phyloP scores from a whole-genome alignment of 2,113 vertebrate species.

The Pardalotus punctatus region DNA sequence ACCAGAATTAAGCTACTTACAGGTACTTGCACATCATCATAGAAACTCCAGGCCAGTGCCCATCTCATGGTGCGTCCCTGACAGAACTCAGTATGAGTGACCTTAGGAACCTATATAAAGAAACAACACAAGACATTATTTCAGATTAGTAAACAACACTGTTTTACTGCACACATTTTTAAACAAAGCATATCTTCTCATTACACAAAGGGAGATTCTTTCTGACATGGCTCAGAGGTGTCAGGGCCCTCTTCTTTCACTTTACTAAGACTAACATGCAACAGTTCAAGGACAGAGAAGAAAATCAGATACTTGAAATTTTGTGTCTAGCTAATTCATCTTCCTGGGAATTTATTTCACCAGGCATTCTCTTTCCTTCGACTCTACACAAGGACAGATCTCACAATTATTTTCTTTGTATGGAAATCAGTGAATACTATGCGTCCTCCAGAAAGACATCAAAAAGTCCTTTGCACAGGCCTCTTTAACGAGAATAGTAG shows the following conservation, averaged over 20 bases:
- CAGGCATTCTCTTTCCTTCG: neutral
- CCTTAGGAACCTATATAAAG: constrained; percentile 86
- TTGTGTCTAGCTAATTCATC: neutral
- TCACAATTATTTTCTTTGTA: neutral
- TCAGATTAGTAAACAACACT: neutral
- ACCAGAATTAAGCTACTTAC: constrained; percentile 75
- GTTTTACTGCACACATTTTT: neutral
- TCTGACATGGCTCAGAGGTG: neutral
- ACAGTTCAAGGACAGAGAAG: neutral
- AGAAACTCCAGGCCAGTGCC: constrained; percentile 98
- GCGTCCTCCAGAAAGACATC: neutral
- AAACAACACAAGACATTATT: neutral
- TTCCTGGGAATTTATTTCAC: neutral
- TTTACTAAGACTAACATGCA: neutral
- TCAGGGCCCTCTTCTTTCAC: neutral
- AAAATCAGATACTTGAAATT: neutral
- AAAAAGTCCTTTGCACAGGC: neutral
- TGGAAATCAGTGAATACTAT: neutral
- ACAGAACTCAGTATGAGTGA: constrained; percentile 96
- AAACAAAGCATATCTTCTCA: neutral
- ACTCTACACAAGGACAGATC: neutral
- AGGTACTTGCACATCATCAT: constrained; percentile 90
- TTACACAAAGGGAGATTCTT: neutral
- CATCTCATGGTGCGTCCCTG: constrained; percentile 98
- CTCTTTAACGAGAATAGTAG: neutral